Conservation (phyloP, 1,140 invertebrate genomes). For the Arctopsyche grandis region DNA sequence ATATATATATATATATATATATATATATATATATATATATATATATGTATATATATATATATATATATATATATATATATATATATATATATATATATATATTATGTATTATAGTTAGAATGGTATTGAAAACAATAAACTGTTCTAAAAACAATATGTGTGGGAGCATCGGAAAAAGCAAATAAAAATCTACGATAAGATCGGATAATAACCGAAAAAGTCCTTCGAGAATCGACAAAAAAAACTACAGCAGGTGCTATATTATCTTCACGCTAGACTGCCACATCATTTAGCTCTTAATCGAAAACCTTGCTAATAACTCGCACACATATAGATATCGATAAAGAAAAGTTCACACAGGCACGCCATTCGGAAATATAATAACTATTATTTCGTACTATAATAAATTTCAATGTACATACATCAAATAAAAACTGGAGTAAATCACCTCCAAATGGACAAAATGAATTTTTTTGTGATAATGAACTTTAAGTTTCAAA, state of each 20-base stretch:
- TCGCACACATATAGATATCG: neutral
- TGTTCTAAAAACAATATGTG: neutral
- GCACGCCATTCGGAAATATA: neutral
- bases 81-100: too few species aligned
- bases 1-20: too few species aligned
- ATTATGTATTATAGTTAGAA: too few species aligned
- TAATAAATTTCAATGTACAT: too few species aligned
- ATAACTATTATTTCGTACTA: too few species aligned
- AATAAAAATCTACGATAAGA: slow-evolving; percentile 12
- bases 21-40: neutral
- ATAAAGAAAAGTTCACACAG: neutral
- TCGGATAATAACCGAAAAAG: slow-evolving; percentile 2
- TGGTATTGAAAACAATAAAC: too few species aligned
- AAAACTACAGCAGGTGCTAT: neutral
- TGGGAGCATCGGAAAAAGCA: neutral
- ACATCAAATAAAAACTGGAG: too few species aligned
- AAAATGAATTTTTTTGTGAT: too few species aligned
- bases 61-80: too few species aligned
- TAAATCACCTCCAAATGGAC: too few species aligned
- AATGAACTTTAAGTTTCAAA: too few species aligned
- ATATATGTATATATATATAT: neutral
- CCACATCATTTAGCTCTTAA: neutral
- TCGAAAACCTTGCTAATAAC: neutral
- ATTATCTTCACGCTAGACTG: neutral
- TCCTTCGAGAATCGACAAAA: neutral